phyloP scores from a whole-genome alignment of 2,888 invertebrate genomes.

The Drosophila conformis region DNA sequence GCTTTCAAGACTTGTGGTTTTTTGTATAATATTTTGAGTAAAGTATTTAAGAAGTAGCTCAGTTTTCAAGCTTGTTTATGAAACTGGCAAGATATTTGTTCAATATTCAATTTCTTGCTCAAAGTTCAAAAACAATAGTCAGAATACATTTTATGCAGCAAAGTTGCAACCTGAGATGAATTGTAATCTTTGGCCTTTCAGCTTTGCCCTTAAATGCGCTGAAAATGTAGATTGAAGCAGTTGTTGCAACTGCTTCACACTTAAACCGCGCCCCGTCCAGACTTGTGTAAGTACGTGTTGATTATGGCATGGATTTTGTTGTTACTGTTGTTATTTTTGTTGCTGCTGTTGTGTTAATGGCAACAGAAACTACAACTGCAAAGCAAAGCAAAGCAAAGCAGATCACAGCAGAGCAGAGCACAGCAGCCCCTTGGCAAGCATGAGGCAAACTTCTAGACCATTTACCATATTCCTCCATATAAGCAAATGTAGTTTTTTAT shows the following conservation, averaged over 20 bases:
- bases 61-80: neutral
- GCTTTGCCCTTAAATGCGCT: slow-evolving; percentile 33
- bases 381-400: neutral
- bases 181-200: slow-evolving; percentile 16
- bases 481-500: slow-evolving; percentile 75
- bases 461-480: slow-evolving; percentile 78
- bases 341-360: slow-evolving; percentile 68
- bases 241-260: slow-evolving; percentile 15
- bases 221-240: slow-evolving; percentile 15
- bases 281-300: slow-evolving; percentile 77
- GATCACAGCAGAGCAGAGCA: slow-evolving; percentile 4
- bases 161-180: slow-evolving; percentile 18
- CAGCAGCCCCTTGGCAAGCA: slow-evolving; percentile 20
- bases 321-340: slow-evolving; percentile 26
- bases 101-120: neutral
- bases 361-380: slow-evolving; percentile 47
- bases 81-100: neutral
- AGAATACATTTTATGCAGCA: neutral
- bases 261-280: slow-evolving; percentile 31
- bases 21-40: neutral
- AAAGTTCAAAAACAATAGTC: neutral
- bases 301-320: slow-evolving; percentile 71
- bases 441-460: slow-evolving; percentile 74
- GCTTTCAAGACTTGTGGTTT: neutral
- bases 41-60: neutral